Conservation (phyloP, 2,888 invertebrate genomes). For the Fragum fragum region DNA sequence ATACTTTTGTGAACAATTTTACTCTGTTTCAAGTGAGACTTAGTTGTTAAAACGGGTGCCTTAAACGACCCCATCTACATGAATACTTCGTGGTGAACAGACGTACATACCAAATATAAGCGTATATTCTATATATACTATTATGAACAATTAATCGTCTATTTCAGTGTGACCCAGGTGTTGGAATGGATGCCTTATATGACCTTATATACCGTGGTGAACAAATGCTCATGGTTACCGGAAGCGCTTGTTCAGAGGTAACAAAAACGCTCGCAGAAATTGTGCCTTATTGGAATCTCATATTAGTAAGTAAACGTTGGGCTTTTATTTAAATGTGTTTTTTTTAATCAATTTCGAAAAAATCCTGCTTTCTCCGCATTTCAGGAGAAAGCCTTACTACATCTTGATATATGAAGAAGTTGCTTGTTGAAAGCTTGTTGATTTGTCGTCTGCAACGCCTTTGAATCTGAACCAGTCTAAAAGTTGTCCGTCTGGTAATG, state of each 20-base stretch:
- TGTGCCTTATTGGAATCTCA: constrained; percentile 96
- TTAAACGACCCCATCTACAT: constrained; percentile 96
- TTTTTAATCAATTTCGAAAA: no score
- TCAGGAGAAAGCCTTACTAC: no score
- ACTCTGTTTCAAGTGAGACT: constrained; percentile 91
- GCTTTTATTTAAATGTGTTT: no score
- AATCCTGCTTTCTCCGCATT: no score
- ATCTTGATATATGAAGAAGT: no score
- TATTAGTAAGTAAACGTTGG: constrained; percentile 90
- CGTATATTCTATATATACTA: constrained; percentile 91
- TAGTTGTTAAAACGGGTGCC: constrained; percentile 95
- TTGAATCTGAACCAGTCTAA: no score
- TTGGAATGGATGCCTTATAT: constrained; percentile 96
- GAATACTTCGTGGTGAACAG: constrained; percentile 88
- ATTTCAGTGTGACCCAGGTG: constrained; percentile 95
- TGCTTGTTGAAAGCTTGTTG: no score
- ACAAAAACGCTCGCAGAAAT: constrained; percentile 96
- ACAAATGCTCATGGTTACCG: constrained; percentile 90
- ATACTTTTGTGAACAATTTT: no score
- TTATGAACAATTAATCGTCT: no score
- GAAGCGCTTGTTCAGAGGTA: constrained; percentile 96
- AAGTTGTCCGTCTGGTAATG: no score
- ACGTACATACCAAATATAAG: constrained; percentile 92
- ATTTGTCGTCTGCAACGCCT: no score
- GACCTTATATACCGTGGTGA: constrained; percentile 94